phyloP scores from a whole-genome alignment of 1,140 invertebrate genomes.

The Neodiprion virginianus region DNA sequence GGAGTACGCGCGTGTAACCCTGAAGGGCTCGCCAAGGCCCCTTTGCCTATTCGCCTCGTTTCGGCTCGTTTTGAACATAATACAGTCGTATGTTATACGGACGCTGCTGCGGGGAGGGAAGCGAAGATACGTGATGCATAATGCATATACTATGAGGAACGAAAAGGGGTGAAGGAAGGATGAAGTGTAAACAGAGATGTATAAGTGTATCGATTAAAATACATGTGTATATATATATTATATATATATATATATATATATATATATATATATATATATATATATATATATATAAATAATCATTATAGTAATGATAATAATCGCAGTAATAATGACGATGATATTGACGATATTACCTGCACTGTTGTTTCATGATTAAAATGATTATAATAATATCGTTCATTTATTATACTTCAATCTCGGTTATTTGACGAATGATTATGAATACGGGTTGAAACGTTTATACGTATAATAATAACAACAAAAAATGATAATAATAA shows the following conservation, averaged over 20 bases:
- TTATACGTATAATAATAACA: neutral
- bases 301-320: neutral
- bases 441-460: neutral
- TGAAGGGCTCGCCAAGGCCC: neutral
- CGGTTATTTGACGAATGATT: neutral
- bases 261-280: neutral
- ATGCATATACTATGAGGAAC: neutral
- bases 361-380: too few relatives aligned
- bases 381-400: too few relatives aligned
- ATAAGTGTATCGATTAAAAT: constrained; percentile 15
- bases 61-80: neutral
- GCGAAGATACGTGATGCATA: neutral
- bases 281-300: neutral
- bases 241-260: neutral
- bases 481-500: neutral
- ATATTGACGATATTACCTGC: neutral
- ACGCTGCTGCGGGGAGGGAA: neutral
- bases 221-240: neutral
- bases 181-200: constrained; percentile 3
- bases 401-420: too few relatives aligned
- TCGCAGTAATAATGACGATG: neutral
- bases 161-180: neutral
- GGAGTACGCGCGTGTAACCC: neutral
- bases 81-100: neutral
- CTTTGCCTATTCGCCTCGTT: neutral